Evolutionary conservation across 2,113 vertebrate species (phyloP).

Genomic region (Phainopepla nitens): DNA sequence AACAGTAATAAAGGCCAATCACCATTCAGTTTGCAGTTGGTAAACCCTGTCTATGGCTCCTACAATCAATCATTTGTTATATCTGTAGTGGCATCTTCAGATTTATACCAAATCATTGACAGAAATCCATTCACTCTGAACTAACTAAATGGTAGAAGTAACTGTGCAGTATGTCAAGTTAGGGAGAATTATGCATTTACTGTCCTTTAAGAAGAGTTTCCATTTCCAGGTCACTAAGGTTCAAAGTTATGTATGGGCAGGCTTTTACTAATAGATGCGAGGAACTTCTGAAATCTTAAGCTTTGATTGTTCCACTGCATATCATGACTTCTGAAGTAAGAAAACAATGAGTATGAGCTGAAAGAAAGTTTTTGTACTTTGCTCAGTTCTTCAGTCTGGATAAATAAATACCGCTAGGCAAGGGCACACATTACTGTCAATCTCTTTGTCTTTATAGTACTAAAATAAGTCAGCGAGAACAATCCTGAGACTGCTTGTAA

Average conservation of each 20-base stretch:
- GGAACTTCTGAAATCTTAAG: background rate
- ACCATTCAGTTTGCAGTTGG: background rate
- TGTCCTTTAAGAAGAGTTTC: background rate
- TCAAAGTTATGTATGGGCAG: background rate
- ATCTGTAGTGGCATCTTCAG: background rate
- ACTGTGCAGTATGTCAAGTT: background rate
- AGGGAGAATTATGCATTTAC: background rate
- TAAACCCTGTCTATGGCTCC: background rate
- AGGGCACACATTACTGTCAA: background rate
- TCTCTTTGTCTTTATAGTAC: background rate
- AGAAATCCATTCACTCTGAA: background rate
- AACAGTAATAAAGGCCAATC: background rate
- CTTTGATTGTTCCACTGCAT: background rate
- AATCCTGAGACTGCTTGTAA: background rate
- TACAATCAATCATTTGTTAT: background rate
- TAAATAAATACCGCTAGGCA: fast-evolving
- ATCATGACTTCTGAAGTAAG: background rate
- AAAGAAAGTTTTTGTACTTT: background rate
- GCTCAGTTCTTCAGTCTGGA: background rate
- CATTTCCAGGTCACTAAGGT: background rate
- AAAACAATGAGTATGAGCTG: background rate
- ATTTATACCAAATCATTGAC: background rate
- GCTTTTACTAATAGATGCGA: background rate
- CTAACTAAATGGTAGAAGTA: background rate
- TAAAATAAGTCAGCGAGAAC: background rate